These are phyloP conservation scores for Sardina pilchardus DNA, from an alignment of 2,113 vertebrate species.

Conservation along the genomic window DNA sequence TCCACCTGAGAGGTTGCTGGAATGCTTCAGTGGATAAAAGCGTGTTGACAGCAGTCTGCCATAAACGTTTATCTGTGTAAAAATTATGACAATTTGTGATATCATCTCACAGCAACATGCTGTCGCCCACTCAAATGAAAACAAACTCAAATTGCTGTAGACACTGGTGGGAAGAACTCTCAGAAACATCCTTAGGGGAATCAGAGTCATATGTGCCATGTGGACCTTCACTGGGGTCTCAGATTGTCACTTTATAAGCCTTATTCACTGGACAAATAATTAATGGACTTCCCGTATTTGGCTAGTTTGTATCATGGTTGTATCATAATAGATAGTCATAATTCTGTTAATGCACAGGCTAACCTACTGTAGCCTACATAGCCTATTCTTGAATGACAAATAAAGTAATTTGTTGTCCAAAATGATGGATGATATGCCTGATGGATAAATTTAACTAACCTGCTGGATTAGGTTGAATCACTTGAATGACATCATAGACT, in stretches of 20 bases:
- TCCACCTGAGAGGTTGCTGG: constrained; percentile 63
- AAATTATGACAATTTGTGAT: constrained; percentile 2
- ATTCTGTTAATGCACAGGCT: background rate
- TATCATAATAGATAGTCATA: background rate
- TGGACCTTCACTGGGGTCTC: background rate
- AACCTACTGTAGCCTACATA: background rate
- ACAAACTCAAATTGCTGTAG: constrained; percentile 7
- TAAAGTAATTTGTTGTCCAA: background rate
- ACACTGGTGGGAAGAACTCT: background rate
- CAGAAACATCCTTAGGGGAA: background rate
- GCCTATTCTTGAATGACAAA: background rate
- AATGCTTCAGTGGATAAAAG: constrained; percentile 39
- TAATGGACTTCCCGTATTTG: background rate
- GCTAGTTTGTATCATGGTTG: background rate
- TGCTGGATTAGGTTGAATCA: background rate
- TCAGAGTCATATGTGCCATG: background rate
- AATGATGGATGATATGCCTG: background rate
- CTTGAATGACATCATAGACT: background rate
- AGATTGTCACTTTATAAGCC: background rate
- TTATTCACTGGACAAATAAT: background rate
- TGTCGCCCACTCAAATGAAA: constrained; percentile 1
- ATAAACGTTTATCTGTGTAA: constrained; percentile 32
- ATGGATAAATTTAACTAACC: background rate
- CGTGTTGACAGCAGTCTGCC: constrained; percentile 53
- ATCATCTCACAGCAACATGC: constrained; percentile 12